Evolutionary conservation across 2,113 vertebrate species (phyloP), one percentile per base, ranked within the genome.

Genomic region (Mesitornis unicolor): DNA sequence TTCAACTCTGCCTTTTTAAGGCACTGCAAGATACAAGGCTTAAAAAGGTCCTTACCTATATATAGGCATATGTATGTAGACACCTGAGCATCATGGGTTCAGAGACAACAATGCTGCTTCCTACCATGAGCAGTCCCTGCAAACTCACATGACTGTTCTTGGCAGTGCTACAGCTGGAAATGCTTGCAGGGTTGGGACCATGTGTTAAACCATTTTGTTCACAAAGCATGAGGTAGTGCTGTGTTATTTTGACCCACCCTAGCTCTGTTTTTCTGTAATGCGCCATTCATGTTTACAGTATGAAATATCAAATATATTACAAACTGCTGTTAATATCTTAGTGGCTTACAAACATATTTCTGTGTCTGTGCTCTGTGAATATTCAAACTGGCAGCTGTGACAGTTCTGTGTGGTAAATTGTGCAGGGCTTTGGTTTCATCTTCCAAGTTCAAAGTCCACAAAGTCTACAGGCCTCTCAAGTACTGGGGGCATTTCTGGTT

Each of bases 111-210:
- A 5, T 14, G 51, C 40, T 73, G 77, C 82, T 50, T 42, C 31
- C 59, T 76, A 28, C 54, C 20, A 59, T 4, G 17, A 91, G 50
- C 4, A 89, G 61, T 7, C 45, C 63, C 79, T 53, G 56, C 36
- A 84, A 77, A 90, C 63, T 73, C 79, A 28, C 9, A 26, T 29
- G 42, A 70, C 22, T 93, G 38, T 4, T 84, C 90, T 74, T 91
- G 87, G 90, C 90, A 94, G 35, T 24, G 4, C 50, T 69, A 77
- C 87, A 91, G 78, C 75, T 95, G 95, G 87, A 93, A 91, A 61
- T 8, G 47, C 47, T 38, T 45, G 36, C 74, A 91, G 89, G 79
- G 68, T 2, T 90, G 82, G 82, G 75, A 83, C 33, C 74, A 61
- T 67, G 71, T 83, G 89, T 21, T 50, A 89, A 95, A 76, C 16